phyloP scores from a whole-genome alignment of 2,888 invertebrate genomes.

The Dolichopus griseipennis region DNA sequence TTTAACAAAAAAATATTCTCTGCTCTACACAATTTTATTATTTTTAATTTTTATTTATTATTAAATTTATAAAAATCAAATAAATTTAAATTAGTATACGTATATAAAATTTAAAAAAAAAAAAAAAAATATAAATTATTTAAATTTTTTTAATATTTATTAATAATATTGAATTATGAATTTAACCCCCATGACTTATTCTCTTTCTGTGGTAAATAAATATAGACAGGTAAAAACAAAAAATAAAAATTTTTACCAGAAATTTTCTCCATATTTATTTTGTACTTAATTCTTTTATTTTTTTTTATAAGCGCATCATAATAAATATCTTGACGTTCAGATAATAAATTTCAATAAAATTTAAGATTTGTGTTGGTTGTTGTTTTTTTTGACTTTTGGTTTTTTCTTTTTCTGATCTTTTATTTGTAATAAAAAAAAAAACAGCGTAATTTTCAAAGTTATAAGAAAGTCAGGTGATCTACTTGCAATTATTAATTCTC shows the following conservation, averaged over 20 bases:
- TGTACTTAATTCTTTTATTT: not conserved
- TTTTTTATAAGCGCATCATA: not conserved
- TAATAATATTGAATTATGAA: not conserved
- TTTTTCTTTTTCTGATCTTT: too few species aligned
- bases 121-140: too few species aligned
- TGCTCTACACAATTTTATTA: too few species aligned
- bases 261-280: too few species aligned
- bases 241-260: not conserved
- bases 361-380: not conserved
- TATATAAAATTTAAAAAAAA: too few species aligned
- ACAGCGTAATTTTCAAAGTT: not conserved
- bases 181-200: slow-evolving; percentile 1
- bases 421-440: not conserved
- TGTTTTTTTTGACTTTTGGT: not conserved
- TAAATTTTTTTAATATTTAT: too few species aligned
- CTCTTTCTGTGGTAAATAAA: not conserved
- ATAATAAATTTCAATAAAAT: slow-evolving; percentile 1
- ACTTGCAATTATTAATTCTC: too few species aligned
- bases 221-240: not conserved
- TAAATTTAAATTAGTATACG: too few species aligned
- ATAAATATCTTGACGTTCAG: not conserved
- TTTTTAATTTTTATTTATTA: too few species aligned
- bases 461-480: not conserved
- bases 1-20: too few species aligned
- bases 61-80: too few species aligned